Evolutionary conservation across 2,113 vertebrate species (phyloP).

Genomic region (Phaethornis superciliosus): DNA sequence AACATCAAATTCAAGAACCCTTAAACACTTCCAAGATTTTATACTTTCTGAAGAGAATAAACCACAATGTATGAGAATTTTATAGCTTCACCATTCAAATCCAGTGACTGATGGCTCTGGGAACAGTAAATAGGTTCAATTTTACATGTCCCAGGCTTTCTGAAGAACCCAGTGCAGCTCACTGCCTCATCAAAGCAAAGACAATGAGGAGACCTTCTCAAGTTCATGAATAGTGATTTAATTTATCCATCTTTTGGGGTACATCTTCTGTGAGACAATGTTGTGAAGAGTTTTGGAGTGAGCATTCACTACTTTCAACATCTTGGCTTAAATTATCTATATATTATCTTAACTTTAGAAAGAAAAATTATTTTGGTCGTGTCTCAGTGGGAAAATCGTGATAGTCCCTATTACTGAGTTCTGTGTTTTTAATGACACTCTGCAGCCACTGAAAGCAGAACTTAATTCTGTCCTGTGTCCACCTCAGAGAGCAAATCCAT

Average conservation of each 20-base stretch:
- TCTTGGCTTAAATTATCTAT: background rate
- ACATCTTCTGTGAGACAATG: background rate
- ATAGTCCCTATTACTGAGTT: background rate
- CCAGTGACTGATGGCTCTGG: background rate
- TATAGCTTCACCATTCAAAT: background rate
- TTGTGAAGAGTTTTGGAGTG: fast-evolving
- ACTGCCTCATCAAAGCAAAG: background rate
- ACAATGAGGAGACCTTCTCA: background rate
- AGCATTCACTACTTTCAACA: background rate
- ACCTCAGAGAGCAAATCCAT: slow-evolving; percentile 58
- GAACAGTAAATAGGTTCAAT: background rate
- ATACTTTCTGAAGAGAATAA: background rate
- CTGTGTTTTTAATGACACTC: background rate
- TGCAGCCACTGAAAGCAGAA: background rate
- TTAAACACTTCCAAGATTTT: background rate
- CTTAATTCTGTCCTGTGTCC: background rate
- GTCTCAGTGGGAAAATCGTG: background rate
- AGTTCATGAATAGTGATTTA: background rate
- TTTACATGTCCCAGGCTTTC: background rate
- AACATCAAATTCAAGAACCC: background rate
- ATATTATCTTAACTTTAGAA: background rate
- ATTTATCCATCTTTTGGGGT: background rate
- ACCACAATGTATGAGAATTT: background rate
- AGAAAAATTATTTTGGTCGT: background rate
- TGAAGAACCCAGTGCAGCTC: background rate